Conservation (phyloP, 2,113 vertebrate species). For the Cnemophilus loriae region DNA sequence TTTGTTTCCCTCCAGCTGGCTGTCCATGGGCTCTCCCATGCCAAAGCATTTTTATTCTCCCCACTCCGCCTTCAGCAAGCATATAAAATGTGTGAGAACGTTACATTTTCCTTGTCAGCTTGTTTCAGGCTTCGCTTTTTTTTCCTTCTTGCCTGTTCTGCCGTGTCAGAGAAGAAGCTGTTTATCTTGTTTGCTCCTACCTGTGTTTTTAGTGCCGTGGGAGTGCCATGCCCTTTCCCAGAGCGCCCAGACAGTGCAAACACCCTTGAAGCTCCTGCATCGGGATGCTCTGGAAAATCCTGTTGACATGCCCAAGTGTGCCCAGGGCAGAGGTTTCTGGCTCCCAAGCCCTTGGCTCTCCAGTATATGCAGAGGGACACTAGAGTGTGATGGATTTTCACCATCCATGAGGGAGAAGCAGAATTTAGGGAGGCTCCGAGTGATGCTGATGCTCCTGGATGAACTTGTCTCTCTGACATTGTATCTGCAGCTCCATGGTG, state of each 20-base stretch:
- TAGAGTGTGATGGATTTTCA: not conserved
- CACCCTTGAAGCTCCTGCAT: not conserved
- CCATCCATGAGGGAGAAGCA: accelerated
- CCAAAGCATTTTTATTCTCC: not conserved
- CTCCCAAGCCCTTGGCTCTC: not conserved
- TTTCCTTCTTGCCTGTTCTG: not conserved
- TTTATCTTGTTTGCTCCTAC: not conserved
- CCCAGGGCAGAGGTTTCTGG: not conserved
- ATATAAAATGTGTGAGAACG: not conserved
- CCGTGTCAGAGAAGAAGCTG: not conserved
- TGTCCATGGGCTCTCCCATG: not conserved
- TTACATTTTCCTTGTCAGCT: not conserved
- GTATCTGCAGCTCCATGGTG: not conserved
- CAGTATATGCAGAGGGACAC: not conserved
- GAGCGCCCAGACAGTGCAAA: not conserved
- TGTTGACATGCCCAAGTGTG: not conserved
- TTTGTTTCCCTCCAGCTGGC: not conserved
- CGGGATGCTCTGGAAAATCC: not conserved
- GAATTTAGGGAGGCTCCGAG: not conserved
- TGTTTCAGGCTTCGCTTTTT: not conserved
- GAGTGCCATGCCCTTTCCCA: not conserved
- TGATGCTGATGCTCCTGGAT: not conserved
- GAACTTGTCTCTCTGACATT: not conserved
- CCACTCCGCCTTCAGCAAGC: not conserved
- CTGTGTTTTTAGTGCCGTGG: not conserved